Conservation (phyloP, 2,888 invertebrate species). For the Hyposoter didymator region DNA sequence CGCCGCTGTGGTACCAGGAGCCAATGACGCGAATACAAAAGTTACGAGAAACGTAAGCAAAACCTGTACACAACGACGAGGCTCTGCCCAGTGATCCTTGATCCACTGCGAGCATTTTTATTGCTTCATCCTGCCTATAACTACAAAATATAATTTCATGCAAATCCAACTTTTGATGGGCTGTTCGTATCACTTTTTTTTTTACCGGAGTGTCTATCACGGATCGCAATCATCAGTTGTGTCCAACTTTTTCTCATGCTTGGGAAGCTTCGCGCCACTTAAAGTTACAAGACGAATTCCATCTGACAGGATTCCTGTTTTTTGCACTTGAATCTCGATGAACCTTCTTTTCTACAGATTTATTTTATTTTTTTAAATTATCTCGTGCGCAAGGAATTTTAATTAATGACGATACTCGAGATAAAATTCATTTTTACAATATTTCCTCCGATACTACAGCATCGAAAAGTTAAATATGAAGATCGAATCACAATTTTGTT, state of each 20-base stretch:
- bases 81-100: conserved; percentile 8
- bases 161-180: background rate
- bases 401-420: background rate
- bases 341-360: background rate
- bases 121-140: background rate
- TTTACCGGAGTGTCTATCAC: background rate
- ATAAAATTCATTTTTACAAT: background rate
- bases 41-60: conserved; percentile 53
- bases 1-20: conserved; percentile 30
- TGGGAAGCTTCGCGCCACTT: background rate
- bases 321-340: background rate
- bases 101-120: conserved; percentile 9
- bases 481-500: too few relatives aligned
- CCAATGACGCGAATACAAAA: conserved; percentile 67
- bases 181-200: background rate
- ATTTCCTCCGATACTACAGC: too few relatives aligned
- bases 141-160: background rate
- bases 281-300: background rate
- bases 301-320: background rate
- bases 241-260: background rate
- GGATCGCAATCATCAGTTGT: conserved; percentile 1
- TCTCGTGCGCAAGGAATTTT: background rate
- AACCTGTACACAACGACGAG: background rate
- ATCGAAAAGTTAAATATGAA: too few relatives aligned
- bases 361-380: background rate